phyloP scores from a whole-genome alignment of 2,797 vertebrate genomes.

The Streptopelia turtur region DNA sequence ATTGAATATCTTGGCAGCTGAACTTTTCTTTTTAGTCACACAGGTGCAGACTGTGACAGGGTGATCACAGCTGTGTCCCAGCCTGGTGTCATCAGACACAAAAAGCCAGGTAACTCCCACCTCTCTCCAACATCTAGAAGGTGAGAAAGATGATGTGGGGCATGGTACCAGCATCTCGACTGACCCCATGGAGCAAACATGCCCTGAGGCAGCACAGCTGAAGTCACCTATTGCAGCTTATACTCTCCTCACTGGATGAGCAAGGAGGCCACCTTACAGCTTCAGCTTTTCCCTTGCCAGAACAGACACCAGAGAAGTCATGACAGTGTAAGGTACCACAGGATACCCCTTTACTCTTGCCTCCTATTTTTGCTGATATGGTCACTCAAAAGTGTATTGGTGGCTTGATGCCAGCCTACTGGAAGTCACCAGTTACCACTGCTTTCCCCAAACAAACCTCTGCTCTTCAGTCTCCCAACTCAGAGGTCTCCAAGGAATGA shows the following conservation, averaged over 20 bases:
- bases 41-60: not conserved
- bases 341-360: not conserved
- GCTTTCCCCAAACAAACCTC: not conserved
- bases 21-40: conserved; percentile 20
- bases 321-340: not conserved
- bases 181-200: not conserved
- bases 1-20: not conserved
- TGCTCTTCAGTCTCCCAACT: not conserved
- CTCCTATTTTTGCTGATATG: not conserved
- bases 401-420: not conserved
- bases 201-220: not conserved
- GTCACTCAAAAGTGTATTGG: not conserved
- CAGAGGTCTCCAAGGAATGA: not conserved
- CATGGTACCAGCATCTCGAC: not conserved
- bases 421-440: not conserved
- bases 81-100: not conserved
- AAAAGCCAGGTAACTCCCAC: not conserved
- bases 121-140: not conserved
- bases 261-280: not conserved
- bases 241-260: not conserved
- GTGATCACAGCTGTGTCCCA: not conserved
- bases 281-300: not conserved
- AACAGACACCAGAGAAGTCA: not conserved
- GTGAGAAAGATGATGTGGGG: not conserved
- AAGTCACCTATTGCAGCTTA: not conserved